A percentile compares a stretch with the other conserved stretches of the same genome.
These are phyloP conservation scores for Clanis bilineata DNA, from an alignment of 2,888 invertebrate species.

Conservation along the genomic window DNA sequence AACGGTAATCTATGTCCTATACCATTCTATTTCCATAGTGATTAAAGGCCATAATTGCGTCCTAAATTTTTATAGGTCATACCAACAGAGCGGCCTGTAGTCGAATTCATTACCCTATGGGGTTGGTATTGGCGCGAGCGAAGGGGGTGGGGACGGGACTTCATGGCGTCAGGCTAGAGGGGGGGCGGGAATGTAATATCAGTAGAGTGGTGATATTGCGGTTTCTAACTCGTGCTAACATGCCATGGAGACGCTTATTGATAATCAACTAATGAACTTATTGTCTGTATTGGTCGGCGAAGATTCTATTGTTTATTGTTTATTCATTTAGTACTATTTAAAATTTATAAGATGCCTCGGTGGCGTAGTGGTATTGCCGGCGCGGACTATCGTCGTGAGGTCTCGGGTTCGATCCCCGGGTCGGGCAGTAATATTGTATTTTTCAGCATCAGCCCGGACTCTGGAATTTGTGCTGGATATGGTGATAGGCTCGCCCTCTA, in stretches of 20 bases:
- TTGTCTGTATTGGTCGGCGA: constrained; percentile 16
- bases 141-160: constrained; percentile 52
- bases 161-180: constrained; percentile 62
- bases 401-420: no score
- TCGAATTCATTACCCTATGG: constrained; percentile 75
- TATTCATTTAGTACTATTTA: neutral
- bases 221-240: constrained; percentile 65
- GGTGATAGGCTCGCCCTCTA: no score
- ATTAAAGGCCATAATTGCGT: constrained; percentile 58
- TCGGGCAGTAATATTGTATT: no score
- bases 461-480: no score
- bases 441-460: no score
- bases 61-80: constrained; percentile 75
- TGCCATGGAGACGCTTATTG: constrained; percentile 47
- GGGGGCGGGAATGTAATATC: constrained; percentile 71
- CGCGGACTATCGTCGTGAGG: no score
- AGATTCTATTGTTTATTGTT: constrained; percentile 23
- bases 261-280: constrained; percentile 33
- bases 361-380: no score
- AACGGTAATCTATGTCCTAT: neutral
- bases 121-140: constrained; percentile 45
- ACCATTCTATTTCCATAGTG: constrained; percentile 23
- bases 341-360: no score
- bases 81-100: constrained; percentile 63
- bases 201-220: constrained; percentile 76